Evolutionary conservation across 2,113 vertebrate species (phyloP), one percentile per base, ranked within the genome.

Genomic region (Onychorhynchus coronatus): DNA sequence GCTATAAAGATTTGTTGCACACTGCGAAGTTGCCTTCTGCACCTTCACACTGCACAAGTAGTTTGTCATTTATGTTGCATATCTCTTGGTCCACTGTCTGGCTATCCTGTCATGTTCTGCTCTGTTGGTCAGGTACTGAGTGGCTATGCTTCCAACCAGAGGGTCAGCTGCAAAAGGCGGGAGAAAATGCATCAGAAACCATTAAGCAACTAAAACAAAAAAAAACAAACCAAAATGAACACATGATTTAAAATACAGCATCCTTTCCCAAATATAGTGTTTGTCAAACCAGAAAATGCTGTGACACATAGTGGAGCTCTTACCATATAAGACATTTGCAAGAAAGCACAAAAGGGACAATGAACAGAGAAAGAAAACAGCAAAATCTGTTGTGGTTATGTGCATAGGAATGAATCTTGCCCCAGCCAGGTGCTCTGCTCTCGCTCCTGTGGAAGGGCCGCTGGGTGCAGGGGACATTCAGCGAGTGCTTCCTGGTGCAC

Each of bases 31-130:
- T 95, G 98, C 98, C 97, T 98, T 97, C 98, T 95, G 98, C 98
- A 98, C 96, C 98, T 98, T 98, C 97, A 95, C 98, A 97, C 97
- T 98, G 98, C 97, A 98, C 97, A 98, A 98, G 98, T 96, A 97
- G 88, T 98, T 97, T 88, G 92, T 96, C 84, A 96, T 98, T 98
- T 99, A 99, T 99, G 99, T 99, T 95, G 99, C 99, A 88, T 99
- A 99, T 98, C 99, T 99, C 98, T 99, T 99, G 98, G 99, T 99
- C 99, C 99, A 99, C 99, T 99, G 99, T 98, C 99, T 98, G 98
- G 99, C 99, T 99, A 99, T 99, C 98, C 99, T 99, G 98, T 99
- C 99, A 98, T 99, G 99, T 98, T 99, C 99, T 97, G 98, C 98
- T 99, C 99, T 99, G 99, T 99, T 99, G 98, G 99, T 99, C 98